phyloP scores from a whole-genome alignment of 1,140 invertebrate species.

The Forficula auricularia region DNA sequence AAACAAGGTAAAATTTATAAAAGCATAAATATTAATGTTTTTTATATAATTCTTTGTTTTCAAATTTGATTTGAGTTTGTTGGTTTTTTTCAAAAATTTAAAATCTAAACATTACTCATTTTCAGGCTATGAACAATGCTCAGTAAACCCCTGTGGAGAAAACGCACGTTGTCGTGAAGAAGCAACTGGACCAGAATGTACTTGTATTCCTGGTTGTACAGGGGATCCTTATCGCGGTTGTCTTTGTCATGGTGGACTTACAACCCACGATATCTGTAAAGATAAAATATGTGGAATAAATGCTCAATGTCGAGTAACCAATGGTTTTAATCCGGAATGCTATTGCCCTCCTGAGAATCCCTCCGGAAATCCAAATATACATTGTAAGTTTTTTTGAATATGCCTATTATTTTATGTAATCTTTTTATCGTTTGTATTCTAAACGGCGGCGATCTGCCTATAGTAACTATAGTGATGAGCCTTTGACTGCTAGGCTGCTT shows the following conservation, averaged over 20 bases:
- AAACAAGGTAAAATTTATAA: slow-evolving; percentile 31
- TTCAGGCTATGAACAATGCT: slow-evolving; percentile 44
- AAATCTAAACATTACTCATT: too few relatives aligned
- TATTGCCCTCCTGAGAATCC: slow-evolving; percentile 66
- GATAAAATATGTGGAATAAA: slow-evolving; percentile 60
- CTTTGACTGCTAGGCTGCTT: too few relatives aligned
- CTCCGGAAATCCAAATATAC: slow-evolving; percentile 61
- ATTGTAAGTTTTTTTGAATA: slow-evolving; percentile 43
- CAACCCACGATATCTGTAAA: slow-evolving; percentile 41
- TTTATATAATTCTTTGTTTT: slow-evolving; percentile 1
- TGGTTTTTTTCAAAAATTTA: too few relatives aligned
- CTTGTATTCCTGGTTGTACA: slow-evolving; percentile 55
- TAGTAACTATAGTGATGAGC: too few relatives aligned
- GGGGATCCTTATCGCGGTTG: slow-evolving; percentile 67
- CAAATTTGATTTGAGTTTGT: background rate
- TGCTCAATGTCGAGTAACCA: slow-evolving; percentile 54
- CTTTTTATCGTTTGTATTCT: background rate
- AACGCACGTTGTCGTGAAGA: slow-evolving; percentile 64
- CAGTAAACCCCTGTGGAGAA: slow-evolving; percentile 63
- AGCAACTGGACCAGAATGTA: slow-evolving; percentile 54
- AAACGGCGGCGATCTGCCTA: too few relatives aligned
- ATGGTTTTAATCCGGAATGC: slow-evolving; percentile 47
- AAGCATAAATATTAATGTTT: background rate
- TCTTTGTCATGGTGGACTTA: slow-evolving; percentile 36
- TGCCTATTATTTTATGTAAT: background rate